phyloP scores from a whole-genome alignment of 2,113 vertebrate genomes.

The Brachirus orientalis region DNA sequence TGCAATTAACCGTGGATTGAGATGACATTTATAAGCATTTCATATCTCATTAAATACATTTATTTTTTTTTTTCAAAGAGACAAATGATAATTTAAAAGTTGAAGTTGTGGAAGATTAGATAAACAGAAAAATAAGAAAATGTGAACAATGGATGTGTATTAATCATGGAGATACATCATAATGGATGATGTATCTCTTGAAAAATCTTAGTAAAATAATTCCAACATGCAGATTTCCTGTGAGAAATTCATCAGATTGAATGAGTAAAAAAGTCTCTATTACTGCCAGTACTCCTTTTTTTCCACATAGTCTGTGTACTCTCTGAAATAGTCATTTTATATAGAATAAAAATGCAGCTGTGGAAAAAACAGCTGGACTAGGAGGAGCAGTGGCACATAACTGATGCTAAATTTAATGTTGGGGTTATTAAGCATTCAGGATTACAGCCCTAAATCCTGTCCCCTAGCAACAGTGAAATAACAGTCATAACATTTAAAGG shows the following conservation, averaged over 20 bases:
- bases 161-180: not conserved
- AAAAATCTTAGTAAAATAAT: no score
- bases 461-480: slow-evolving; percentile 25
- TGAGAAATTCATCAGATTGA: no score
- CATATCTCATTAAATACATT: slow-evolving; percentile 82
- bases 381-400: slow-evolving; percentile 31
- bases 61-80: slow-evolving; percentile 57
- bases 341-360: slow-evolving; percentile 16
- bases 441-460: slow-evolving; percentile 19
- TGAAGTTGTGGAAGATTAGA: not conserved
- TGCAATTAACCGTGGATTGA: slow-evolving; percentile 76
- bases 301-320: not conserved
- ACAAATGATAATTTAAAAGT: slow-evolving; percentile 58
- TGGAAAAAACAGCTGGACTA: slow-evolving; percentile 38
- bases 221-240: slow-evolving; percentile 45
- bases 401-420: slow-evolving; percentile 57
- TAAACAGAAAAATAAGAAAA: slow-evolving; percentile 18
- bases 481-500: slow-evolving; percentile 37
- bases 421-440: slow-evolving; percentile 33
- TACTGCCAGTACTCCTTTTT: not conserved
- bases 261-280: not conserved
- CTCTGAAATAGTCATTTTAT: slow-evolving; percentile 6
- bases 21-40: slow-evolving; percentile 75
- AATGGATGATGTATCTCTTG: not conserved
- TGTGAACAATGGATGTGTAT: not conserved